Base-by-base conservation (phyloP, 2,888 invertebrate species). In the Fabriciana adippe region DNA sequence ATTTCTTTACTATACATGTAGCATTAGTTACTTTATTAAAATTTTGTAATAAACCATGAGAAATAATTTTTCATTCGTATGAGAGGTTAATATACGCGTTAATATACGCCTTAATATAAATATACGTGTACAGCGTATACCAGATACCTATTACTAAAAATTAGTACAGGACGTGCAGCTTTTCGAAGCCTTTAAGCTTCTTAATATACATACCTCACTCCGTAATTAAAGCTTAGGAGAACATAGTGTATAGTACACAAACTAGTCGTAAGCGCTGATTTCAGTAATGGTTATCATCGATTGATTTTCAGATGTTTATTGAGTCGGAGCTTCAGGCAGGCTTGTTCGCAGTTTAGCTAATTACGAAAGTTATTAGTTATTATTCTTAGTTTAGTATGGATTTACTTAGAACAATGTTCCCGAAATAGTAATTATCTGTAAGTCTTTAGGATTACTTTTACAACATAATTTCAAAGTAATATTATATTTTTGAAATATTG, bases 251-350 rank as follows among this genome's bases (percentile, higher is more conserved):
- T 4, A 26, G 5, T 26, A 26, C 26, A 26, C 26, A 11, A 56
- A 35, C 26, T 68, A 68, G 55, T 55, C 53, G 55, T 71, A 64
- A 66, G 66, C 26, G 14, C 51, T 68, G 63, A 31, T 64, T 51
- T 47, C n/a, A 72, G 65, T 74, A 76, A 76, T 73, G 66, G 67
- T 70, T 72, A 35, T 72, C 69, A 69, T 72, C 69, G 66, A 76
- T 76, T 76, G 67, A 74, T 74, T 76, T 76, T 76, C 76, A 76
- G 76, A 76, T 76, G 67, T 73, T 73, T 76, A 62, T 72, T 72
- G 70, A 72, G 75, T 72, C 71, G 76, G 72, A 71, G 76, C 75
- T 72, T 70, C 74, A 68, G 78, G 75, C 77, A 77, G 78, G 75
- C 73, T 76, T 74, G 75, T 73, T 74, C 67, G 72, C 71, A 72